Evolutionary conservation across 2,113 vertebrate species (phyloP), one percentile per base, ranked within the genome.

Genomic region (Pygoscelis antarcticus): DNA sequence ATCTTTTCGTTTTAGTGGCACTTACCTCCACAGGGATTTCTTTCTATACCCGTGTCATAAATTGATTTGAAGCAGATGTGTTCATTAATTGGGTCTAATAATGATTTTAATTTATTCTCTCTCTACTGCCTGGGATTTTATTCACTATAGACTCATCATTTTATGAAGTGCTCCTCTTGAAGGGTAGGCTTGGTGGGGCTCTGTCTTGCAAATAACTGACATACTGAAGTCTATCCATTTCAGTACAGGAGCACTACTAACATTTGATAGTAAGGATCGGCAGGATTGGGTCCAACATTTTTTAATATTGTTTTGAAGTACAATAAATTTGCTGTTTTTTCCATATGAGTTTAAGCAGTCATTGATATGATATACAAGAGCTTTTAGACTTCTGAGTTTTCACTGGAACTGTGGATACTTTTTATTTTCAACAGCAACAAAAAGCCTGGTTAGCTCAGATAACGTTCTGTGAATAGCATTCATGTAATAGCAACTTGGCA

Each of bases 51-150:
- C 18, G 60, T 83, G 64, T 46, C 70, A 58, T 65, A 92, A 93
- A 88, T 80, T 62, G 55, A 5, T 87, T 96, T 61, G 60, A 80
- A 92, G 78, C 76, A 95, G 55, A 89, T 94, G 64, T 92, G 47
- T 89, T 90, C 83, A 83, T 96, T 96, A 89, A 86, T 81, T 89
- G 3, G 13, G 23, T 87, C 86, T 89, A 82, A 49, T 92, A 91
- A 84, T 61, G 19, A 49, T 87, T 91, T 26, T 77, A 93, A 93
- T 76, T 65, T 81, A 71, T 70, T 74, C 22, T 61, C 4, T 66
- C 16, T 83, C 54, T 89, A 30, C n/a, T 89, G 52, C 11, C 38
- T 84, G 42, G 51, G 38, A 57, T 82, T 96, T 96, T 89, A 83
- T 79, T 89, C 14, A 8, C 42, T 77, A 7, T 72, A 58, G 68